Percentiles rank a stretch among this genome's conserved stretches.
These are phyloP conservation scores for Autographa gamma DNA, from an alignment of 2,888 invertebrate species.

Conservation along the genomic window DNA sequence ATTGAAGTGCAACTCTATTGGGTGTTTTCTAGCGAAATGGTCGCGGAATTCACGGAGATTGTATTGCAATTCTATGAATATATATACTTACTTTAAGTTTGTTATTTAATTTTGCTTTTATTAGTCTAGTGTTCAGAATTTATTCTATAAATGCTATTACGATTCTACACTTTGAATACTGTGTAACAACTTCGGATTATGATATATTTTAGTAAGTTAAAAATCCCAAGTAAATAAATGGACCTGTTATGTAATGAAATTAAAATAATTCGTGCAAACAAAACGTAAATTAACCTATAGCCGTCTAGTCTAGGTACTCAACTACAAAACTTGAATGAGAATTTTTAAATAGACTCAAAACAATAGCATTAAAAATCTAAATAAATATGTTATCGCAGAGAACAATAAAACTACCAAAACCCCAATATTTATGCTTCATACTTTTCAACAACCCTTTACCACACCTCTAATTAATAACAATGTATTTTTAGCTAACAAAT, in stretches of 20 bases:
- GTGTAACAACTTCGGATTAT: too few species aligned
- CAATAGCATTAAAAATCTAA: neutral
- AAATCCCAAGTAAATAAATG: too few species aligned
- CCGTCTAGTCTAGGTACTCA: too few species aligned
- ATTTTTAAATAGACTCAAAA: neutral
- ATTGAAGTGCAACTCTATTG: conserved; percentile 45
- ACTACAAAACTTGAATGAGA: too few species aligned
- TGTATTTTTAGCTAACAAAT: conserved; percentile 4
- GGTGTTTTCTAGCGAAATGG: conserved; percentile 25
- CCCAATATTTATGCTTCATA: neutral
- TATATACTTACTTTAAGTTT: conserved; percentile 1
- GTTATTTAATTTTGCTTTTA: neutral
- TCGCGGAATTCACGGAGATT: conserved; percentile 8
- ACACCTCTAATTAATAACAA: neutral
- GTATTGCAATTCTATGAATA: neutral
- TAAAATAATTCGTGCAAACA: too few species aligned
- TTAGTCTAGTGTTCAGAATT: neutral
- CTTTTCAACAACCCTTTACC: conserved; percentile 3
- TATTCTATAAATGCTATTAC: neutral
- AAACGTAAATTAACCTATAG: too few species aligned
- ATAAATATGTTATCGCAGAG: neutral
- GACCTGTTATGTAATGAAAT: too few species aligned
- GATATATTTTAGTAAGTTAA: too few species aligned
- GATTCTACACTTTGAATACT: too few species aligned
- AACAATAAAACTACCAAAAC: neutral